Base-by-base conservation (phyloP, 23 tunicate genomes). In the Ascidia mentula region DNA sequence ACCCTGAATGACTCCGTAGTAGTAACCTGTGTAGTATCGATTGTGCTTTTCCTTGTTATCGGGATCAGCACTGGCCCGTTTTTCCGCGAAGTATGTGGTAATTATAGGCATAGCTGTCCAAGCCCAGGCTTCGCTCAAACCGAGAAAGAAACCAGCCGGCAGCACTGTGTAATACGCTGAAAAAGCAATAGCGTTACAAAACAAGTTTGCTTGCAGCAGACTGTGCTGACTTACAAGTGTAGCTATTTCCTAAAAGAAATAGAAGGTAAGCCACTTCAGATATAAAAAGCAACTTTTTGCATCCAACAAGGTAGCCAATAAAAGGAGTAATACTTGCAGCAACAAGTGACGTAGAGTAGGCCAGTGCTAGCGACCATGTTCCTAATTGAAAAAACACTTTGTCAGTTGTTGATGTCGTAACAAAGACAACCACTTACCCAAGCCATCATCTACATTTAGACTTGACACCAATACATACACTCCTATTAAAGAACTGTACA, bases 331-430 rank as follows among this genome's bases (percentile, higher is more conserved):
- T 6, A 36, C 38, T 38, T 7, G 83, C 83, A 65, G 83, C 36
- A 33, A 38, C 31, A 65, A 80, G 36, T 13, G 83, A 65, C 9
- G 83, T 59, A 13, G 53, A 74, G 65, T 39, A 80, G 18, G 83
- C 83, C 6, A 80, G 74, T 60, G 83, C 83, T 32, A 80, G 46
- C 6, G 83, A 80, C 37, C 75, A 59, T 36, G 83, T 80, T 20
- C 83, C 83, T 80, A 46, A 6, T 28, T 38, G 39, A 38, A 38
- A 38, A 39, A 76, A 38, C 15, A 69, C 12, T 26, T 69, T 12
- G 12, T 26, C 9, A 69, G 15, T n/a, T 26, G 72, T 42, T 12
- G 53, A 9, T 42, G 53, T 42, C 9, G 8, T 9, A 69, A 26
- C 15, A 69, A 13, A 9, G 20, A 69, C 72, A 69, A 73, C 7